Conservation (phyloP, 2,113 vertebrate species). For the Vireo altiloquus region DNA sequence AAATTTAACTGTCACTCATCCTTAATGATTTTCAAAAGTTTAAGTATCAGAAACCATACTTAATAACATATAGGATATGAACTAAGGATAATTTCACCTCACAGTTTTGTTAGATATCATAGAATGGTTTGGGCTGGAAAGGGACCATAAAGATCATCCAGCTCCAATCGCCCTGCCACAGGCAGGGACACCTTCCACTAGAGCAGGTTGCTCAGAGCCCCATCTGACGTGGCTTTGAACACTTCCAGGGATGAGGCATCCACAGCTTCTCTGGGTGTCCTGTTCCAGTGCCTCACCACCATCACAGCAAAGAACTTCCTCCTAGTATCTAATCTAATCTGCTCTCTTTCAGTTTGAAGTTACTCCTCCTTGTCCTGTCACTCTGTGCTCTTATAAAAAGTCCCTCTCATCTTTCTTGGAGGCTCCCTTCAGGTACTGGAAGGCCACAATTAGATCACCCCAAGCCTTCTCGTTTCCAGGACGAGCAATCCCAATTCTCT, state of each 20-base stretch:
- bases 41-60: background rate
- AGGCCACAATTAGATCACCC: background rate
- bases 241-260: background rate
- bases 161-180: accelerated
- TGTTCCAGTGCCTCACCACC: background rate
- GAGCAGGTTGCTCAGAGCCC: background rate
- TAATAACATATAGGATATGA: background rate
- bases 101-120: background rate
- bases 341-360: background rate
- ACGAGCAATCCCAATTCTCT: background rate
- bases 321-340: background rate
- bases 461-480: background rate
- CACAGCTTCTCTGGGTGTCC: background rate
- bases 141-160: background rate
- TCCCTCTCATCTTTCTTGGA: background rate
- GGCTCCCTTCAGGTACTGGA: background rate
- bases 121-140: background rate
- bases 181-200: background rate
- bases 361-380: background rate
- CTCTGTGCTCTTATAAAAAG: background rate
- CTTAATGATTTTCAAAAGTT: background rate
- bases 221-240: background rate
- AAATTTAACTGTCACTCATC: constrained; percentile 3
- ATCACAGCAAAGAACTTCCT: accelerated
- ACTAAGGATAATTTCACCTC: background rate